These are phyloP conservation scores for Ceratina japonica DNA, from an alignment of 1,140 invertebrate genomes.

Conservation along the genomic window DNA sequence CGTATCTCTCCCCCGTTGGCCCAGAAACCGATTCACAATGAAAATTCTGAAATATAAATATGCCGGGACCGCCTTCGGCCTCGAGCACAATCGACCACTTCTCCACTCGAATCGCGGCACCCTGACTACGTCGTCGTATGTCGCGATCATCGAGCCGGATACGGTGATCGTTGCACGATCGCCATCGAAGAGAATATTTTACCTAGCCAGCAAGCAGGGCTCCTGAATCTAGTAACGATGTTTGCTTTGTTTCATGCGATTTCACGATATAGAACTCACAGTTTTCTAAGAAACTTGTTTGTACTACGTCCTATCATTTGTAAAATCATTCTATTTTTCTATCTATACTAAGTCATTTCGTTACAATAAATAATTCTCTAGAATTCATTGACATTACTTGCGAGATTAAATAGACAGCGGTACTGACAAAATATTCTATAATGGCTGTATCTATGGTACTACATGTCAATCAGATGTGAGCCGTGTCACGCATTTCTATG, in stretches of 20 bases:
- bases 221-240: too few relatives aligned
- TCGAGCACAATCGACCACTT: constrained; percentile 22
- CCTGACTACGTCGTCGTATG: neutral
- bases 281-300: too few relatives aligned
- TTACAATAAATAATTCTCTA: neutral
- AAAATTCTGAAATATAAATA: constrained; percentile 56
- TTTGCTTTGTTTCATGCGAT: too few relatives aligned
- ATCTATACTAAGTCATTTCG: too few relatives aligned
- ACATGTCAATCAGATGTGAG: neutral
- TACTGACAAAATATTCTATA: constrained; percentile 16
- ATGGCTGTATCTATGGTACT: neutral
- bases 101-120: neutral
- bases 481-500: constrained; percentile 18
- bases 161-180: neutral
- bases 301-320: too few relatives aligned
- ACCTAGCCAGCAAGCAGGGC: too few relatives aligned
- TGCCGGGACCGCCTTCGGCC: constrained; percentile 18
- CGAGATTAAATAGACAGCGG: constrained; percentile 9
- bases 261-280: too few relatives aligned
- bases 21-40: constrained; percentile 51
- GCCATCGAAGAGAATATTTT: neutral
- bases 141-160: constrained; percentile 6
- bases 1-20: constrained; percentile 18
- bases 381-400: constrained; percentile 18
- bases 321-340: too few relatives aligned